A percentile compares a stretch with the other conserved stretches of the same genome.
Conservation (phyloP, 2,888 invertebrate genomes). For the Aquatica leii region DNA sequence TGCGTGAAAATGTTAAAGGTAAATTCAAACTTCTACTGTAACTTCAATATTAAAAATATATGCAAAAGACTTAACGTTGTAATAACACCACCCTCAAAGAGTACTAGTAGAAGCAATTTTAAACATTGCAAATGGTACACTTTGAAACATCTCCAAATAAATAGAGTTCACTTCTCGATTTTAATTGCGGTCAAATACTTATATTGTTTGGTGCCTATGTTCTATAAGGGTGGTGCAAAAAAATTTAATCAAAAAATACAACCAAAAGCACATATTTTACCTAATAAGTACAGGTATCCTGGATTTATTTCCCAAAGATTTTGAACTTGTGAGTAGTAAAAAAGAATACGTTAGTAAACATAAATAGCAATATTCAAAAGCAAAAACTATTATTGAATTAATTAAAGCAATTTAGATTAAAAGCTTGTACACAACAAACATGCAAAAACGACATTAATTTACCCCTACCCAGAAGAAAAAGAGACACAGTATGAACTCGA, state of each 20-base stretch:
- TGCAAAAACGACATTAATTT: constrained; percentile 49
- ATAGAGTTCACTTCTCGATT: no score
- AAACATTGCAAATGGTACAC: no score
- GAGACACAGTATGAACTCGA: constrained; percentile 61
- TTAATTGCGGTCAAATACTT: no score
- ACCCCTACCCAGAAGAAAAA: constrained; percentile 63
- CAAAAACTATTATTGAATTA: neutral
- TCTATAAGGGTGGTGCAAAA: neutral
- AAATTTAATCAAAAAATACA: neutral
- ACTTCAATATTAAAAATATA: no score
- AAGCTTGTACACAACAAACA: constrained; percentile 40
- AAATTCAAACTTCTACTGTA: no score
- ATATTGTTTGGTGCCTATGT: no score
- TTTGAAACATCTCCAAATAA: no score
- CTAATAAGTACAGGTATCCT: constrained; percentile 57
- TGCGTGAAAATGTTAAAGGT: no score
- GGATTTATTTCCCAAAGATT: constrained; percentile 55
- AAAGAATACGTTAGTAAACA: constrained; percentile 30
- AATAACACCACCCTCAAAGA: no score
- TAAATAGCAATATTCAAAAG: neutral
- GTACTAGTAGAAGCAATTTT: no score
- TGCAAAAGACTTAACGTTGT: no score
- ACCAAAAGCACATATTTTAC: constrained; percentile 45
- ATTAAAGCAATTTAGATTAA: constrained; percentile 16
- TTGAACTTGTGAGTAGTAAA: constrained; percentile 51